A percentile compares a stretch with the other conserved stretches of the same genome.
Conservation (phyloP, 2,797 vertebrate genomes). For the Eremophila alpestris region DNA sequence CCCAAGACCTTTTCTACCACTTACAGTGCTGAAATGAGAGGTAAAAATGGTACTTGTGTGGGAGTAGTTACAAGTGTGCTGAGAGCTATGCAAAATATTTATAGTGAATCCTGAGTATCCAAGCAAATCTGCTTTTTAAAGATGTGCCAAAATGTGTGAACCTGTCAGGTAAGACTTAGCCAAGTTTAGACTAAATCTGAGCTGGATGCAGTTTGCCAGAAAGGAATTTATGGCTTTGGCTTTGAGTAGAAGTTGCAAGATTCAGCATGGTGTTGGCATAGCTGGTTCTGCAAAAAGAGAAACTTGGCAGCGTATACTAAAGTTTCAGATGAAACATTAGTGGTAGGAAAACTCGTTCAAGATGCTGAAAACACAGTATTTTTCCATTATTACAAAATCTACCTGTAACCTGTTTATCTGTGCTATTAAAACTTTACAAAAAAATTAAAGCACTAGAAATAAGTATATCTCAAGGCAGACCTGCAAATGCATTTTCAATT, state of each 20-base stretch:
- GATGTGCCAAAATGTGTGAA: not conserved
- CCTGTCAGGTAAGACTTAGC: not conserved
- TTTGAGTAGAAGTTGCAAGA: not conserved
- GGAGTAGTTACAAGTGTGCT: not conserved
- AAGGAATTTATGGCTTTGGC: constrained; percentile 38
- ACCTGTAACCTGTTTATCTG: not conserved
- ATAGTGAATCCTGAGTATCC: not conserved
- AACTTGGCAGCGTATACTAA: not conserved
- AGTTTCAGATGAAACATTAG: not conserved
- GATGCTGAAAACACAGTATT: not conserved
- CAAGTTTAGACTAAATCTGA: constrained; percentile 18
- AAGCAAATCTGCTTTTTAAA: constrained; percentile 12
- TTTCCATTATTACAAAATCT: not conserved
- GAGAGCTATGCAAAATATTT: constrained; percentile 5
- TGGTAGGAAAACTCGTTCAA: not conserved
- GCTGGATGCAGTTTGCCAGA: not conserved
- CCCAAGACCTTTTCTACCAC: not conserved
- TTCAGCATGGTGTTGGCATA: not conserved
- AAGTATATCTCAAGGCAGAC: not conserved
- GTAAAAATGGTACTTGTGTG: not conserved
- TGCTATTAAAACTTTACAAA: not conserved
- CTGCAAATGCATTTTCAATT: not conserved
- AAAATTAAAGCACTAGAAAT: not conserved
- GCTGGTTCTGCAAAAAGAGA: not conserved
- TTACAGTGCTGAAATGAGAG: not conserved